A percentile compares a stretch with the other conserved stretches of the same genome.
These are phyloP conservation scores for Melanotaenia duboulayi DNA, from an alignment of 2,113 vertebrate genomes.

Conservation along the genomic window DNA sequence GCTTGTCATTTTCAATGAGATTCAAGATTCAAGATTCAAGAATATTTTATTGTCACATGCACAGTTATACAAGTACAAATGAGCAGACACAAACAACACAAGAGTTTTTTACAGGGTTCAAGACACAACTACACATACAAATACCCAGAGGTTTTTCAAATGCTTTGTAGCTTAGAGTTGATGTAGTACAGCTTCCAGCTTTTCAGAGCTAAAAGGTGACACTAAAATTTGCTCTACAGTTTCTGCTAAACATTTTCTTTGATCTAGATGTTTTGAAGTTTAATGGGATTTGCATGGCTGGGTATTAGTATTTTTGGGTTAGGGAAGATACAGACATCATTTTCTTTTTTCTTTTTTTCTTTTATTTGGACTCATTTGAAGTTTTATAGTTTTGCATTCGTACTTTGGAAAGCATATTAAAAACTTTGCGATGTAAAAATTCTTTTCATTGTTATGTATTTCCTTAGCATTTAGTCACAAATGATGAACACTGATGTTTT, in stretches of 20 bases:
- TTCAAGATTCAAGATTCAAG: too few species aligned
- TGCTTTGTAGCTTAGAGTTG: neutral
- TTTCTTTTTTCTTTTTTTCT: neutral
- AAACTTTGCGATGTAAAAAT: too few species aligned
- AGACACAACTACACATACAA: conserved; percentile 9
- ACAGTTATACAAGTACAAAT: too few species aligned
- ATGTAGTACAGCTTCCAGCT: neutral
- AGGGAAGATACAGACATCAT: neutral
- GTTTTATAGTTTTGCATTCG: neutral
- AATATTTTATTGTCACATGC: too few species aligned
- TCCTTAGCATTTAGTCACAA: neutral
- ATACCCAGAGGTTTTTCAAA: conserved; percentile 3
- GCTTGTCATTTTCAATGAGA: neutral
- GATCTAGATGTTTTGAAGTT: neutral
- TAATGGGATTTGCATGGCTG: neutral
- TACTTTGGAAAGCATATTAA: neutral
- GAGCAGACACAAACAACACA: neutral
- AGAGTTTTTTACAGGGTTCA: neutral
- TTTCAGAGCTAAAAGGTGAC: conserved; percentile 8
- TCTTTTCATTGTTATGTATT: neutral
- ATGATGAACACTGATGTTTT: neutral
- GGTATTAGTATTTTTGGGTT: neutral
- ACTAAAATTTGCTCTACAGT: neutral
- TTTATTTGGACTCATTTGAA: too few species aligned
- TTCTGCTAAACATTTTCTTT: neutral